These are phyloP conservation scores for Girardinus metallicus DNA, from an alignment of 2,797 vertebrate species.

Conservation along the genomic window DNA sequence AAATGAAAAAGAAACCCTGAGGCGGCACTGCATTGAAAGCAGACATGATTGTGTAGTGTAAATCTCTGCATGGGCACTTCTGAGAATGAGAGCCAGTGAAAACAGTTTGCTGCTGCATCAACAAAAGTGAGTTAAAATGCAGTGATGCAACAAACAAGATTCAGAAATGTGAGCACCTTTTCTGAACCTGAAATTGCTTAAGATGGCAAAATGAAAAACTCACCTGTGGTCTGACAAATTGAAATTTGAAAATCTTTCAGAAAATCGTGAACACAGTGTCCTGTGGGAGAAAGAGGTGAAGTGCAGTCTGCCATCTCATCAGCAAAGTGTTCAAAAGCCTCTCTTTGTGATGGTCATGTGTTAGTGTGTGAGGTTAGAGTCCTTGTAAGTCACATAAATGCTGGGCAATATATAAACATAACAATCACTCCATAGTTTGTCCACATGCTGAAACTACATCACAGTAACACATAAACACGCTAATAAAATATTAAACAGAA, in stretches of 20 bases:
- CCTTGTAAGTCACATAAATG: background rate
- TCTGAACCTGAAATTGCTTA: slow-evolving; percentile 7
- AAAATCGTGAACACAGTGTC: background rate
- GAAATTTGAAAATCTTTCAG: slow-evolving; percentile 2
- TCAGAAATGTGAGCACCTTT: background rate
- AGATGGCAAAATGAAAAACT: slow-evolving; percentile 7
- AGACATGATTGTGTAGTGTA: slow-evolving; percentile 11
- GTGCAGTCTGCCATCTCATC: background rate
- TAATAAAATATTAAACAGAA: background rate
- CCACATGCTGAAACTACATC: background rate
- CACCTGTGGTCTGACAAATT: background rate
- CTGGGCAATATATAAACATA: background rate
- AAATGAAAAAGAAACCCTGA: slow-evolving; percentile 5
- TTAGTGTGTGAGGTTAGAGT: background rate
- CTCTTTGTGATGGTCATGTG: background rate
- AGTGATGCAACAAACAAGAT: slow-evolving; percentile 13
- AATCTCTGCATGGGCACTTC: slow-evolving; percentile 6
- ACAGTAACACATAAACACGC: background rate
- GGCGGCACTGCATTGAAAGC: slow-evolving; percentile 1
- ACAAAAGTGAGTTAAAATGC: slow-evolving; percentile 9
- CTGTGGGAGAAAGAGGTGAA: background rate
- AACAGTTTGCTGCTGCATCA: slow-evolving; percentile 5
- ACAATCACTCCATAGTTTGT: too few relatives aligned
- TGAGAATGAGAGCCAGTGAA: slow-evolving; percentile 2
- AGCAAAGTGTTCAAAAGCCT: background rate